phyloP scores from a whole-genome alignment of 1,140 invertebrate genomes.

The Lordiphosa collinella region DNA sequence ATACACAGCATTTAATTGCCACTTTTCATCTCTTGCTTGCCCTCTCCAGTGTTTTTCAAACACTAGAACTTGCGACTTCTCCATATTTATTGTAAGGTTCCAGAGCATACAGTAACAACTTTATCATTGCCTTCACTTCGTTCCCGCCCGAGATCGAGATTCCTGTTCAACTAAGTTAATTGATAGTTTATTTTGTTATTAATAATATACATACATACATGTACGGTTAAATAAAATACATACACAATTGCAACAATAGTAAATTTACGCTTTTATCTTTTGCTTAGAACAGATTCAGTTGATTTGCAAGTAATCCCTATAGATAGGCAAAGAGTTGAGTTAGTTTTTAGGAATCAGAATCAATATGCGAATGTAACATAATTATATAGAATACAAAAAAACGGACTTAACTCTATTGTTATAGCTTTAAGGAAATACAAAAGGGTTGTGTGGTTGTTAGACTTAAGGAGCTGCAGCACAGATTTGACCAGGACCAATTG shows the following conservation, averaged over 20 bases:
- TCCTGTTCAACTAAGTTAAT: constrained; percentile 5
- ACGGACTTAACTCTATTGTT: constrained; percentile 34
- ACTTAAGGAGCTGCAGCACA: constrained; percentile 20
- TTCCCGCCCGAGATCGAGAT: too few relatives aligned
- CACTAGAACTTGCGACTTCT: too few relatives aligned
- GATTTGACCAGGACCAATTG: constrained; percentile 47
- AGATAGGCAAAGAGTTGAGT: constrained; percentile 27
- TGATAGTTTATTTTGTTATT: constrained; percentile 36
- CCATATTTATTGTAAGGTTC: too few relatives aligned
- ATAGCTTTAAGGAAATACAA: constrained; percentile 13
- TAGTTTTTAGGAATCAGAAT: constrained; percentile 44
- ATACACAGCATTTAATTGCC: too few relatives aligned
- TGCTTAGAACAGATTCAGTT: constrained; percentile 36
- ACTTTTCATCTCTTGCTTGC: too few relatives aligned
- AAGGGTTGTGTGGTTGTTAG: constrained; percentile 22
- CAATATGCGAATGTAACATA: constrained; percentile 27
- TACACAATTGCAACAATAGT: constrained; percentile 64
- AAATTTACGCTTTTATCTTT: constrained; percentile 4
- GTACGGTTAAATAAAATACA: constrained; percentile 59
- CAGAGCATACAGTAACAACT: too few relatives aligned
- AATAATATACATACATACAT: constrained; percentile 63
- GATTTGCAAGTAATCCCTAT: constrained; percentile 22
- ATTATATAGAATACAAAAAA: constrained; percentile 22
- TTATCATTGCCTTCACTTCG: too few relatives aligned
- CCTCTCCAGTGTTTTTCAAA: too few relatives aligned